Evolutionary conservation across 30 jellyfish, hydroid and myxozoan species (phyloP).

Genomic region (Aurelia sp.): DNA sequence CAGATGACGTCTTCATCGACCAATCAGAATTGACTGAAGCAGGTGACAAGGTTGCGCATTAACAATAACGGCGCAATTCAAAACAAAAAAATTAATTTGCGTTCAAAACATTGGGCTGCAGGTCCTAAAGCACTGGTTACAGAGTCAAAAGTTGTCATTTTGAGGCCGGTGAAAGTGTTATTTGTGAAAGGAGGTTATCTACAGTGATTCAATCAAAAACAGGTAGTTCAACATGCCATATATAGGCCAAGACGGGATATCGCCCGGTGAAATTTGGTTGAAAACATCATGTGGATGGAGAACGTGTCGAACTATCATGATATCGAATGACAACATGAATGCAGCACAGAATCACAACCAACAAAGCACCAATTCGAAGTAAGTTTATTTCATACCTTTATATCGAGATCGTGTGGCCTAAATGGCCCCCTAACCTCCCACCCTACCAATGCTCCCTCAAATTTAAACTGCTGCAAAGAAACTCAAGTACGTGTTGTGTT

Average conservation of each 20-base stretch:
- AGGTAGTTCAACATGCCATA: slow-evolving; percentile 58
- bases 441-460: too few relatives aligned
- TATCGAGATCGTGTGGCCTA: neutral
- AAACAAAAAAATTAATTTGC: slow-evolving; percentile 5
- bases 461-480: too few relatives aligned
- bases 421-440: too few relatives aligned
- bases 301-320: slow-evolving; percentile 65
- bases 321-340: slow-evolving; percentile 36
- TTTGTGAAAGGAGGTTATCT: neutral
- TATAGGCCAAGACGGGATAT: slow-evolving; percentile 37
- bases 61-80: slow-evolving; percentile 15
- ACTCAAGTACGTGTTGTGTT: too few relatives aligned
- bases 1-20: neutral
- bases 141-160: slow-evolving; percentile 35
- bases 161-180: neutral
- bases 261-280: slow-evolving; percentile 79
- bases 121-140: slow-evolving; percentile 33
- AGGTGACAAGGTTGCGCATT: slow-evolving; percentile 49
- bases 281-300: slow-evolving; percentile 86
- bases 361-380: neutral
- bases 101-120: slow-evolving; percentile 27
- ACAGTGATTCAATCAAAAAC: neutral
- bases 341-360: neutral
- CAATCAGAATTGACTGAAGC: slow-evolving; percentile 27
- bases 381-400: neutral